Conservation (phyloP, 2,113 vertebrate species). For the Atrichornis clamosus region DNA sequence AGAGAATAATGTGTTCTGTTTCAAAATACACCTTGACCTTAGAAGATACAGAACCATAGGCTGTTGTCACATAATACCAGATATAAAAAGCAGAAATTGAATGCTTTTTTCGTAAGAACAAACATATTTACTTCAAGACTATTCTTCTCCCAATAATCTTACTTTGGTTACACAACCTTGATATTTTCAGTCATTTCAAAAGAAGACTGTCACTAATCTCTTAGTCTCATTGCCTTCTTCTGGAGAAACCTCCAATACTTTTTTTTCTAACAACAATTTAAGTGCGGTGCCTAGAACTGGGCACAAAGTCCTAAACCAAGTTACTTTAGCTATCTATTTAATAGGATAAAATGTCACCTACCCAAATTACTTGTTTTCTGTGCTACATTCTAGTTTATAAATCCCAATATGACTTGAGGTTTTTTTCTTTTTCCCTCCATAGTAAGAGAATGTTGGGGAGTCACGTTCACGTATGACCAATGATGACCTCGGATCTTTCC, state of each 20-base stretch:
- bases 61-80: background rate
- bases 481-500: rapidly evolving
- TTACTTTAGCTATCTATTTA: background rate
- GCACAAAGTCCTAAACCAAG: background rate
- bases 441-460: background rate
- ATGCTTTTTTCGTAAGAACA: background rate
- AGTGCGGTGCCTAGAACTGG: background rate
- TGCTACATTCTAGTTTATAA: background rate
- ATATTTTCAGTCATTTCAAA: background rate
- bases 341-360: background rate
- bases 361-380: background rate
- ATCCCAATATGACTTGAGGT: background rate
- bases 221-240: background rate
- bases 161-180: background rate
- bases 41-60: background rate
- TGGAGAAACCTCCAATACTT: background rate
- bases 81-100: background rate
- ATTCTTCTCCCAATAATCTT: background rate
- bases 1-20: background rate
- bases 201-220: background rate
- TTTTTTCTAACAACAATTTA: background rate
- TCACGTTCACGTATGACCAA: background rate
- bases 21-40: background rate
- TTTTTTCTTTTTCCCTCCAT: background rate
- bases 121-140: background rate